Evolutionary conservation across 2,888 invertebrate genomes (phyloP), one percentile per base, ranked within the genome.

Genomic region (Argyresthia albistria): DNA sequence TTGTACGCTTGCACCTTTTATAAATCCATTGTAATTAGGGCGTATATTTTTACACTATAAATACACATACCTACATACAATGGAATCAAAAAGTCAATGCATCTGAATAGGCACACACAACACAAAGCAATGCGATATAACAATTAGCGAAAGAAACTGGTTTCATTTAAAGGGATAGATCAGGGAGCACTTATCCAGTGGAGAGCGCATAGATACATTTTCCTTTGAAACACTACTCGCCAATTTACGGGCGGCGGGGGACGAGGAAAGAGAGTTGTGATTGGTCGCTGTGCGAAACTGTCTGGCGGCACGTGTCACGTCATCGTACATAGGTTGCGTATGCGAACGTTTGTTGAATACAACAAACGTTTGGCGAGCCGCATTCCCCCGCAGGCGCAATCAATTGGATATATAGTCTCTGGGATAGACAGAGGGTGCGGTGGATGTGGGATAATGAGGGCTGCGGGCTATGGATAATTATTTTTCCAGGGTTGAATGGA

Each of bases 121-220:
- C 37, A 56, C 53, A 51, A 55, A 48, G 51, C 52, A 57, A 52
- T 54, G 54, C 56, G 48, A 25, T 25, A 25, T 37, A n/a, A 57
- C 56, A 57, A 57, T 60, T 58, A 59, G 55, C 49, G 48, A 52
- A 56, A 56, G 56, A 56, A 25, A 53, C 16, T 43, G 6, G 54
- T 51, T 53, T 56, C 37, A 37, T 48, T 15, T 15, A 48, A 39
- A 10, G 16, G 9, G 7, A 15, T 45, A 4, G 43, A 8, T 12
- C n/a, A n/a, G n/a, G n/a, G n/a, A n/a, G n/a, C n/a, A n/a, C n/a
- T n/a, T n/a, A n/a, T n/a, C n/a, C n/a, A n/a, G n/a, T n/a, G n/a
- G n/a, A n/a, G n/a, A n/a, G n/a, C n/a, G n/a, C n/a, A n/a, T n/a
- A n/a, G n/a, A n/a, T n/a, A n/a, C n/a, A n/a, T n/a, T n/a, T n/a